A percentile compares a stretch with the other conserved stretches of the same genome.
Evolutionary conservation across 2,797 vertebrate species (phyloP).

Genomic region (Bradypus variegatus): DNA sequence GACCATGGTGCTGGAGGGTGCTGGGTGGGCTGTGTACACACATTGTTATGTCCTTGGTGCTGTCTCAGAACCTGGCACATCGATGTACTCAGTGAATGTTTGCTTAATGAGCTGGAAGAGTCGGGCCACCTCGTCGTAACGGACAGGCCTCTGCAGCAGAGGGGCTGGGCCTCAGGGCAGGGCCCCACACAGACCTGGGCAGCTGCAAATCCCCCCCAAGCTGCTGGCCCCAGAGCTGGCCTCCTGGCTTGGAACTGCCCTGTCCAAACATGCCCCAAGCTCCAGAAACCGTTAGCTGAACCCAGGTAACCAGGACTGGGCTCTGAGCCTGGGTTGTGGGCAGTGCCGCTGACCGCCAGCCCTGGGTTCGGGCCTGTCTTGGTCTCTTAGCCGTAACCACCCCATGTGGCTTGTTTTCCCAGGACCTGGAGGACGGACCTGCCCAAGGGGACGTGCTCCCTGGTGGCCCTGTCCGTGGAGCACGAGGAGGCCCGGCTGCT

Average conservation of each 20-base stretch:
- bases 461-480: slow-evolving; percentile 90
- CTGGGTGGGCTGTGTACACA: no score
- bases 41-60: neutral
- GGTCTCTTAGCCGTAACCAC: neutral
- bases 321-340: neutral
- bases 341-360: neutral
- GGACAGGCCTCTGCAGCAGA: neutral
- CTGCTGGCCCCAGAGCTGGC: neutral
- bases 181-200: neutral
- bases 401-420: neutral
- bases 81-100: neutral
- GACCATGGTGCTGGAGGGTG: no score
- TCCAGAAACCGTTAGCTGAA: neutral
- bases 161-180: neutral
- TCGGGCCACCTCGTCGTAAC: neutral
- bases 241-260: no score
- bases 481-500: slow-evolving; percentile 84
- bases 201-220: neutral
- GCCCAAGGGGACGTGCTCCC: slow-evolving; percentile 90
- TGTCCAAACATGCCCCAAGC: neutral
- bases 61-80: neutral
- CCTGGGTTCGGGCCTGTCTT: neutral
- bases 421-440: slow-evolving; percentile 96
- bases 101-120: neutral
- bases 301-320: neutral